These are phyloP conservation scores for Papilio polytes DNA, from an alignment of 1,140 invertebrate species.

Conservation along the genomic window DNA sequence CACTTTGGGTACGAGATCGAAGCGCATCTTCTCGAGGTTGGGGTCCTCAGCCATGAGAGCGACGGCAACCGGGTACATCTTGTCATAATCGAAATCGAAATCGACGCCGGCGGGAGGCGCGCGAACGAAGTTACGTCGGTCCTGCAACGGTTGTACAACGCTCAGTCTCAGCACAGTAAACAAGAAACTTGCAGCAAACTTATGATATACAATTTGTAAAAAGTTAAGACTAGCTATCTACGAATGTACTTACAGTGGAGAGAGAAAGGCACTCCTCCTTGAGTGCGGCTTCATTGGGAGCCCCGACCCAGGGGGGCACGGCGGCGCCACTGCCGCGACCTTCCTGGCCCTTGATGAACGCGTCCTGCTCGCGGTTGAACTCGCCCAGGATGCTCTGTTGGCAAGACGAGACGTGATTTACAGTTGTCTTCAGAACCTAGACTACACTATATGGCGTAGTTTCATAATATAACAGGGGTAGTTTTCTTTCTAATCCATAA, in stretches of 20 bases:
- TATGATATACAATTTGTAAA: neutral
- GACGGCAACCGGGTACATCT: conserved; percentile 95
- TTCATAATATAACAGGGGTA: neutral
- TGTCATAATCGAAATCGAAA: conserved; percentile 97
- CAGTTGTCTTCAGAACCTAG: neutral
- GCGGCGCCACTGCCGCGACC: conserved; percentile 89
- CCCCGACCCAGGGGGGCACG: conserved; percentile 96
- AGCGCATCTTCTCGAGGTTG: conserved; percentile 98
- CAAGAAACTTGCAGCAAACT: neutral
- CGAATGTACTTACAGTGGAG: conserved; percentile 88
- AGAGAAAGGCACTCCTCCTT: conserved; percentile 97
- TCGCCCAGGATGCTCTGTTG: conserved; percentile 96
- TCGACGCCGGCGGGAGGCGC: conserved; percentile 97
- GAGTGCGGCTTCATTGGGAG: conserved; percentile 93
- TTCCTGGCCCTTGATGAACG: conserved; percentile 95
- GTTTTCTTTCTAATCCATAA: no score
- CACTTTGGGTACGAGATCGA: conserved; percentile 99
- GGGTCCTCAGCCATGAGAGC: conserved; percentile 97
- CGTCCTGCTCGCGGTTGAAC: conserved; percentile 98
- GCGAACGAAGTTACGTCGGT: conserved; percentile 98
- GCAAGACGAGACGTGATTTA: conserved; percentile 48
- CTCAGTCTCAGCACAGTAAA: neutral
- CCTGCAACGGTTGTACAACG: conserved; percentile 84
- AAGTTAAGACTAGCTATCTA: neutral
- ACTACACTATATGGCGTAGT: neutral